Evolutionary conservation across 1,140 invertebrate genomes (phyloP), one percentile per base, ranked within the genome.

Genomic region (Psilanteris sp.): DNA sequence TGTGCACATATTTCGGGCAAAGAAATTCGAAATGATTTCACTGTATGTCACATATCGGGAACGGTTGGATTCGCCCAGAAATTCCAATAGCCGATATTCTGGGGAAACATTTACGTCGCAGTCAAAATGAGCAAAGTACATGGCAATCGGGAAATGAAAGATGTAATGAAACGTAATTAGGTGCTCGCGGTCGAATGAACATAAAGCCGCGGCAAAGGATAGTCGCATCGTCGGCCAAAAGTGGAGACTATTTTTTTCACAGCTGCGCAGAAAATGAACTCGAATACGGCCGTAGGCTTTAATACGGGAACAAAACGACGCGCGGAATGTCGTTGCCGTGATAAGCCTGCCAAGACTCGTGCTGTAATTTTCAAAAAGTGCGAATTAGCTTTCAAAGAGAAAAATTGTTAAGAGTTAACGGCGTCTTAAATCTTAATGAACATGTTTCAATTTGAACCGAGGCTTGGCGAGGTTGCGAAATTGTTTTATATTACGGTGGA

Each of bases 51-150:
- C n/a, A 50, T 50, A 57, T 57, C 18, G 31, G 31, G n/a, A n/a
- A n/a, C n/a, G n/a, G n/a, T 71, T 70, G 55, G 55, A 62, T 54
- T 26, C 22, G 55, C 16, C 31, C 11, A 34, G 24, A 20, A 71
- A 59, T 70, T 59, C 54, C 66, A 70, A 70, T 59, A 59, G 43
- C 52, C 36, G 34, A 59, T 70, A 70, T 70, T 52, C 18, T 39
- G 10, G 24, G 29, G 31, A 10, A 13, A 29, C 41, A 32, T 57
- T 50, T 37, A 41, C 29, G 16, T 24, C 31, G 8, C 13, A 11
- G 37, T 14, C 32, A 44, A 66, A 43, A 52, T 13, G 54, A 26
- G 37, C 16, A 54, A 50, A 52, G 52, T 52, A 52, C 31, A 29
- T 48, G 26, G 24, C 26, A 18, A 15, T 1, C 10, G 26, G 2